Base-by-base conservation (phyloP, 2,797 vertebrate species). In the Nyctalus aviator region DNA sequence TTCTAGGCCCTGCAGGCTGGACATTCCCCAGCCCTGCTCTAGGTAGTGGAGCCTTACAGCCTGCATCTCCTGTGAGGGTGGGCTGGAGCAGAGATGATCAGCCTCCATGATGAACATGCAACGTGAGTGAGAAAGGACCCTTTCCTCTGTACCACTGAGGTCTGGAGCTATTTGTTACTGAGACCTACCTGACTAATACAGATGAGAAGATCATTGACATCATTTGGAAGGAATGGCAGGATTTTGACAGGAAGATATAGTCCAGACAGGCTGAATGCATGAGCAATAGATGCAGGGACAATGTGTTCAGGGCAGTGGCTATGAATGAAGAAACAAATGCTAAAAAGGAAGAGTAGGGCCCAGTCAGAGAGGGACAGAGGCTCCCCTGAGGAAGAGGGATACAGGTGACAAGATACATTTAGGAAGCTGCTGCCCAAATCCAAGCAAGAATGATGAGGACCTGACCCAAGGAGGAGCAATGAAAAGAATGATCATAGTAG, bases 91-190 rank as follows among this genome's bases (percentile, higher is more conserved):
- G n/a, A 69, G 59, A 8, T 17, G 3, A 6, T 35, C 27, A 27
- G 25, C 46, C 64, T 30, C 32, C 0, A 1, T 0, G 41, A 30
- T 2, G 1, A 37, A 25, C 3, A 1, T 0, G 12, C 6, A 1
- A 2, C 0, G 0, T 35, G 76, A 23, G 6, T 18, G 44, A 69
- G 75, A 59, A 46, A 57, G 64, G 10, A 48, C 15, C 6, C n/a
- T 59, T 55, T 53, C 21, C 62, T 44, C 8, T 15, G 69, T 25
- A 50, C 32, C 62, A 13, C 27, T 0, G 12, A 20, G 11, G 32
- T 35, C 69, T 5, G 15, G 81, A 57, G 15, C 27, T 75, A 4
- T 27, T 64, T 75, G 50, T 78, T n/a, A 81, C 57, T 20, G 23
- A 18, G 32, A 48, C n/a, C n/a, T 20, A 6, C 55, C 72, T 93